A percentile compares a stretch with the other conserved stretches of the same genome.
Conservation (phyloP, 2,113 vertebrate species). For the Himantopus leucocephalus region DNA sequence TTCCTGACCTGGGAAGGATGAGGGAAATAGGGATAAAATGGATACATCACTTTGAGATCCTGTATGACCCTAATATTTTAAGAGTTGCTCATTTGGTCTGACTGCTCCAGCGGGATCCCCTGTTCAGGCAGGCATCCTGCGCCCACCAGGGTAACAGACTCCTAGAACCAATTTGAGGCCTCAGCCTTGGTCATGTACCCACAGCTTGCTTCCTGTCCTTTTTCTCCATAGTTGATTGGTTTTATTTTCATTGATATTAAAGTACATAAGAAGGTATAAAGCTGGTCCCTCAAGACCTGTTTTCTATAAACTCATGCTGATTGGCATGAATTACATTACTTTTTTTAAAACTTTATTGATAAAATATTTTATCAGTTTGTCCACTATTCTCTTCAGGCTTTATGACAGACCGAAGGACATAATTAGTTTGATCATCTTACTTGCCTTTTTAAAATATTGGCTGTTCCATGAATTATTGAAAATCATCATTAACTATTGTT, state of each 20-base stretch:
- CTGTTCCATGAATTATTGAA: neutral
- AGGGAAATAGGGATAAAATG: neutral
- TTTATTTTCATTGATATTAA: neutral
- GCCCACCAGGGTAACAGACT: neutral
- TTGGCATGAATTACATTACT: neutral
- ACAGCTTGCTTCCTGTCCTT: neutral
- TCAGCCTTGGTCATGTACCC: neutral
- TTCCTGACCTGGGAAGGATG: neutral
- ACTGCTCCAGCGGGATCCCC: neutral
- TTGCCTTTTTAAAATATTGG: neutral
- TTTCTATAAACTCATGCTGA: neutral
- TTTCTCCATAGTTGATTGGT: neutral
- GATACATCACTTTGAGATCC: neutral
- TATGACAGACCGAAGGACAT: neutral
- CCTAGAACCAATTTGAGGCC: accelerated
- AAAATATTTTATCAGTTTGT: neutral
- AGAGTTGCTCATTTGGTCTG: neutral
- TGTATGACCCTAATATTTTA: neutral
- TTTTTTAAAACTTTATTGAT: neutral
- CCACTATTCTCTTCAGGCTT: neutral
- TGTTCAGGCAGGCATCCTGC: neutral
- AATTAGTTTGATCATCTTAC: neutral
- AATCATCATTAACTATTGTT: neutral
- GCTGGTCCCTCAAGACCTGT: neutral
- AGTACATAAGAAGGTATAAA: neutral